phyloP scores from a whole-genome alignment of 2,888 invertebrate species.

The Dendrolimus pini region DNA sequence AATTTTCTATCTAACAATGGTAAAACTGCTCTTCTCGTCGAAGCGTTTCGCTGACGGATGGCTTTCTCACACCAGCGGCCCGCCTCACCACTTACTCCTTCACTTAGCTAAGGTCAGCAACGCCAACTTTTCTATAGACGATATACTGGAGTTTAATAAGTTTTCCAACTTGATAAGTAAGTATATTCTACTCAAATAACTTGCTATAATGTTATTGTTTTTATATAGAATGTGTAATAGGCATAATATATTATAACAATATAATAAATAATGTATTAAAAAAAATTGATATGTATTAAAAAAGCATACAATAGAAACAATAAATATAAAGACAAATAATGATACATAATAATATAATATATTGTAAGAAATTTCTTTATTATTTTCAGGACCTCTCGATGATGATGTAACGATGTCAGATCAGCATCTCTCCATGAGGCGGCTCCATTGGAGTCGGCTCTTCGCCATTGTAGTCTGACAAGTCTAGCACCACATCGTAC shows the following conservation, averaged over 20 bases:
- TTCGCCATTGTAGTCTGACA: slow-evolving; percentile 62
- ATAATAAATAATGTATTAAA: no score
- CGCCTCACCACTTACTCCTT: background rate
- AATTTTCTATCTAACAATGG: background rate
- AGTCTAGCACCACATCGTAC: slow-evolving; percentile 63
- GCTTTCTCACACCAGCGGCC: background rate
- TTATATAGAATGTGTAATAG: no score
- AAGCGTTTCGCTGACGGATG: background rate
- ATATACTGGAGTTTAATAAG: background rate
- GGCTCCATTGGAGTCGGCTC: slow-evolving; percentile 42
- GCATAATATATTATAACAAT: no score
- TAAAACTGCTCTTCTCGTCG: background rate
- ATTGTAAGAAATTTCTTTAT: no score
- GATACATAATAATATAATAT: no score
- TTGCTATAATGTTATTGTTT: no score
- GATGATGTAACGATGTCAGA: slow-evolving; percentile 60
- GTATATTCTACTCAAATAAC: no score
- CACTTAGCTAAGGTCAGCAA: background rate
- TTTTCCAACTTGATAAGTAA: background rate
- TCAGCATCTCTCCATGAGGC: slow-evolving; percentile 64
- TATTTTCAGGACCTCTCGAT: slow-evolving; percentile 43
- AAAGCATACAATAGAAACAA: no score
- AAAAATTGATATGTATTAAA: no score
- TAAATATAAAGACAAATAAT: no score
- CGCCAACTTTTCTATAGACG: background rate